Percentiles rank a stretch among this genome's conserved stretches.
These are phyloP conservation scores for Phragmatobia fuliginosa DNA, from an alignment of 2,888 invertebrate species.

Conservation along the genomic window DNA sequence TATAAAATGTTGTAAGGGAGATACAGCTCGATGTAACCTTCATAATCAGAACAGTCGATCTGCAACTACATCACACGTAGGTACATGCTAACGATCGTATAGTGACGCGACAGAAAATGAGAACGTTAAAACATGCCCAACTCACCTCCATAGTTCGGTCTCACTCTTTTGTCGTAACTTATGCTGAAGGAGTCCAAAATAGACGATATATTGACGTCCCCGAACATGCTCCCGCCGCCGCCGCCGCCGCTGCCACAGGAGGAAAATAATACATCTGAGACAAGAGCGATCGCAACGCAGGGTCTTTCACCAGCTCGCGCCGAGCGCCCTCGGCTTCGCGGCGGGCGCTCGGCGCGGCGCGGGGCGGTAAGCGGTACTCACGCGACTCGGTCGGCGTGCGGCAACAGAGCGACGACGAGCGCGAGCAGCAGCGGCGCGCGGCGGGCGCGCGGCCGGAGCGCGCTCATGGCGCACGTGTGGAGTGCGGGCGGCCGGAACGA, in stretches of 20 bases:
- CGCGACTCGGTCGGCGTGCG: constrained; percentile 66
- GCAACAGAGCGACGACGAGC: constrained; percentile 60
- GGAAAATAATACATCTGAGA: constrained; percentile 37
- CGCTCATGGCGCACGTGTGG: constrained; percentile 52
- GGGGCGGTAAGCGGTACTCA: constrained; percentile 47
- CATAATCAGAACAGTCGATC: background rate
- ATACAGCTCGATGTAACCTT: background rate
- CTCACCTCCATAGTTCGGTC: constrained; percentile 97
- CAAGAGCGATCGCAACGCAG: constrained; percentile 8
- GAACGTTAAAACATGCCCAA: constrained; percentile 20
- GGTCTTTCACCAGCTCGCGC: constrained; percentile 3
- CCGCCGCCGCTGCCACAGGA: constrained; percentile 88
- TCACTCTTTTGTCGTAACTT: constrained; percentile 98
- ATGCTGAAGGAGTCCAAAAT: constrained; percentile 96
- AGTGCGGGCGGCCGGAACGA: constrained; percentile 38
- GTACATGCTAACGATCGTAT: constrained; percentile 13
- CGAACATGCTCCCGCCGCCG: constrained; percentile 89
- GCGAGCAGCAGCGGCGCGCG: constrained; percentile 62
- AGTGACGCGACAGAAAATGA: constrained; percentile 1
- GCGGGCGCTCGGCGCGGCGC: background rate
- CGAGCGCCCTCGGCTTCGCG: background rate
- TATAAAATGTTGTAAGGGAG: constrained; percentile 10
- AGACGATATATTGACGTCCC: constrained; percentile 96
- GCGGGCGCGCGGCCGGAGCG: constrained; percentile 55
- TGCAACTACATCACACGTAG: constrained; percentile 1